A percentile compares a stretch with the other conserved stretches of the same genome.
Evolutionary conservation across 2,113 vertebrate species (phyloP).

Genomic region (Leptodactylus fuscus): DNA sequence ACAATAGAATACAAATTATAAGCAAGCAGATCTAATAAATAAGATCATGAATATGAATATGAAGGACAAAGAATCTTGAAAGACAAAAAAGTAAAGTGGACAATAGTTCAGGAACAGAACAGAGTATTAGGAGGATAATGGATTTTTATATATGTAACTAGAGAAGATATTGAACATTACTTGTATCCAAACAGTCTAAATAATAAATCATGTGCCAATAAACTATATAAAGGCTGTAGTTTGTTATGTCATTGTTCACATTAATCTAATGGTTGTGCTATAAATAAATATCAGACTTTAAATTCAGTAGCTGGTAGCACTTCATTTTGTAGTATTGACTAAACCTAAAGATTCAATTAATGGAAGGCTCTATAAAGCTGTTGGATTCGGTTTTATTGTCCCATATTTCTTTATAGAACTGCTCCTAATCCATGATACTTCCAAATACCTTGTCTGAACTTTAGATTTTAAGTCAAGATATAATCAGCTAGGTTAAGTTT

Average conservation of each 20-base stretch:
- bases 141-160: not conserved
- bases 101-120: not conserved
- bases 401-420: not conserved
- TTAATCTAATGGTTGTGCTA: not conserved
- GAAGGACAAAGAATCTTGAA: not conserved
- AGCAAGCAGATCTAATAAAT: not conserved
- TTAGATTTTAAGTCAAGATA: not conserved
- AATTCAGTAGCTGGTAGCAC: not conserved
- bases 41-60: not conserved
- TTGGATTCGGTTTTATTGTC: not conserved
- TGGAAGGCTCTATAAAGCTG: not conserved
- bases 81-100: not conserved
- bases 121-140: not conserved
- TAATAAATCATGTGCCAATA: not conserved
- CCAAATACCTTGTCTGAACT: not conserved
- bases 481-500: not conserved
- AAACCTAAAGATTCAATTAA: not conserved
- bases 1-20: conserved; percentile 4
- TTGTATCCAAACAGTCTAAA: not conserved
- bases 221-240: not conserved
- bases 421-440: not conserved
- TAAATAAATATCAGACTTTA: conserved; percentile 10
- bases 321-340: not conserved
- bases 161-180: not conserved
- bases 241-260: not conserved